These are phyloP conservation scores for Apodemia zela DNA, from an alignment of 2,888 invertebrate species.

Conservation along the genomic window DNA sequence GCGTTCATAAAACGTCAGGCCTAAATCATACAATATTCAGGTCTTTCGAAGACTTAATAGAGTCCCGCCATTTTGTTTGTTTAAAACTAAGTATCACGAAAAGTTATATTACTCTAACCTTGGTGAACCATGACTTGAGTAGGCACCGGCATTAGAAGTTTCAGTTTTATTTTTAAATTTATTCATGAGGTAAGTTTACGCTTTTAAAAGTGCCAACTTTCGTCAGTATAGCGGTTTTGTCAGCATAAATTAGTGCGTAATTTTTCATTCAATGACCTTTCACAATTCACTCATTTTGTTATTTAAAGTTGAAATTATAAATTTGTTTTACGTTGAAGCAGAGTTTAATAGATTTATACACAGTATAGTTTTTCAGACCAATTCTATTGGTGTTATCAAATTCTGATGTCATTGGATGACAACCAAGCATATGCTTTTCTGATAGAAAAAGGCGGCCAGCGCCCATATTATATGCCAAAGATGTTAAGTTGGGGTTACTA, in stretches of 20 bases:
- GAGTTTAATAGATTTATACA: no score
- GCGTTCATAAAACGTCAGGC: not conserved
- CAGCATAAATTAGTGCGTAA: not conserved
- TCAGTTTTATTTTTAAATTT: constrained; percentile 3
- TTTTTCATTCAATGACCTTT: not conserved
- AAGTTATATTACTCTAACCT: constrained; percentile 14
- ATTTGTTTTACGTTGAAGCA: no score
- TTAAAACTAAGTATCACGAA: constrained; percentile 4
- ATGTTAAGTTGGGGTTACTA: no score
- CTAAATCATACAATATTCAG: constrained; percentile 7
- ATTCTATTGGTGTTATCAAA: no score
- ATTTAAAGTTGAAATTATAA: no score
- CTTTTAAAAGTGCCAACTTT: not conserved
- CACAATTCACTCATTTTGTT: not conserved
- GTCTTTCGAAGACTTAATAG: not conserved
- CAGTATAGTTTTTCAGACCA: no score
- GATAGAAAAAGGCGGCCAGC: no score
- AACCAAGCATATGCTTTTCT: no score
- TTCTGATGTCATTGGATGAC: no score
- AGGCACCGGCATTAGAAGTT: not conserved
- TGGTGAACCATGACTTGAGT: not conserved
- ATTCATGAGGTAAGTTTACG: constrained; percentile 9
- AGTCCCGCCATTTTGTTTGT: constrained; percentile 6
- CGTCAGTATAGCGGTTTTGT: not conserved
- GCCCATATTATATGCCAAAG: no score